phyloP scores from a whole-genome alignment of 2,797 vertebrate genomes.

The Dendrocincla fuliginosa region DNA sequence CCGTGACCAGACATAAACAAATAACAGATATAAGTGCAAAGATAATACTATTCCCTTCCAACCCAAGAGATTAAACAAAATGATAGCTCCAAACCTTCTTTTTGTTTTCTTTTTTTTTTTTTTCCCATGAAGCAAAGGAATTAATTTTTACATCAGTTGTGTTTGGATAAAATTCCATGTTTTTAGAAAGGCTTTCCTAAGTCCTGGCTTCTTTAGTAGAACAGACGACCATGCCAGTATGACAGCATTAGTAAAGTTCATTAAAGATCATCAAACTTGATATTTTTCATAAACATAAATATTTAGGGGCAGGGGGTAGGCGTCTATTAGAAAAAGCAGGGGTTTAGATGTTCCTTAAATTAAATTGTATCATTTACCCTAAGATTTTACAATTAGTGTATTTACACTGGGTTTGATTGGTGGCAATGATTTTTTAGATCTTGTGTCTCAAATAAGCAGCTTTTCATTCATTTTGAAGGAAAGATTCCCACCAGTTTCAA shows the following conservation, averaged over 20 bases:
- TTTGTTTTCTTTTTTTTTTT: too few species aligned
- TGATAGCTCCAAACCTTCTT: fast-evolving
- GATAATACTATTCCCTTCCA: neutral
- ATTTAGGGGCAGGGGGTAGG: neutral
- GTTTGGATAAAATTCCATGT: neutral
- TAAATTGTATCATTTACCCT: neutral
- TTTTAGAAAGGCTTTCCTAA: neutral
- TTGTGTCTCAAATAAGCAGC: neutral
- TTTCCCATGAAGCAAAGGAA: neutral
- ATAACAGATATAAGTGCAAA: neutral
- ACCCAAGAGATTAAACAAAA: neutral
- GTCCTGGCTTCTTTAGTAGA: neutral
- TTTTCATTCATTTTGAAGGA: neutral
- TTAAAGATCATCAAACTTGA: neutral
- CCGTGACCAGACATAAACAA: neutral
- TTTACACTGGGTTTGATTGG: neutral
- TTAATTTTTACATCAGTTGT: neutral
- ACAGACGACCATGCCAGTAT: neutral
- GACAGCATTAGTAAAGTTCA: neutral
- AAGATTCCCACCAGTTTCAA: neutral
- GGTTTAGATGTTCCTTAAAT: neutral
- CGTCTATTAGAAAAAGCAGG: neutral
- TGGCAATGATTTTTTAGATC: neutral
- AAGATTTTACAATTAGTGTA: neutral
- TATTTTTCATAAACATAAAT: neutral